Evolutionary conservation across 2,888 invertebrate genomes (phyloP).

Genomic region (Dione juno): DNA sequence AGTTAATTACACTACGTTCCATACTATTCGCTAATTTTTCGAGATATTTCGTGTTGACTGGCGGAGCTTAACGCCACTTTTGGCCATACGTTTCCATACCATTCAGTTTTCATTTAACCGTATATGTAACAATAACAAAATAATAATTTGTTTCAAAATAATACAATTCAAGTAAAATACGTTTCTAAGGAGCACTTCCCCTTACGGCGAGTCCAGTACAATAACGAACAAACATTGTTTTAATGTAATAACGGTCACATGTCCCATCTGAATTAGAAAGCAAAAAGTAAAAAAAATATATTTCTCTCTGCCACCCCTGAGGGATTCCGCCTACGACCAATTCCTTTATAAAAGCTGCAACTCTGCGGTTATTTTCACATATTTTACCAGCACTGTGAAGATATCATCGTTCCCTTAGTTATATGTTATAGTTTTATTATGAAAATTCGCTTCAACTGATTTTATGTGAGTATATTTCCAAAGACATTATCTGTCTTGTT

Average conservation of each 20-base stretch:
- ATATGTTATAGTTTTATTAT: slow-evolving; percentile 34
- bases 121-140: no score
- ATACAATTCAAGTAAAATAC: neutral
- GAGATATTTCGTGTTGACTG: no score
- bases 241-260: slow-evolving; percentile 78
- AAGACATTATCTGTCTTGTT: neutral
- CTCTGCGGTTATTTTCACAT: slow-evolving; percentile 50
- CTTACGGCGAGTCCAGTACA: slow-evolving; percentile 67
- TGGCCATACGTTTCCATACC: no score
- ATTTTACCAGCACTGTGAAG: slow-evolving; percentile 46
- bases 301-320: slow-evolving; percentile 67
- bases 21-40: no score
- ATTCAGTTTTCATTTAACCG: no score
- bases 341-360: slow-evolving; percentile 68
- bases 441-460: slow-evolving; percentile 47
- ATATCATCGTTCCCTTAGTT: slow-evolving; percentile 27
- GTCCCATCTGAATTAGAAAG: slow-evolving; percentile 54
- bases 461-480: slow-evolving; percentile 38
- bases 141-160: neutral
- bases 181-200: slow-evolving; percentile 47
- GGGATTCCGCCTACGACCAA: slow-evolving; percentile 57
- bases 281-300: slow-evolving; percentile 61
- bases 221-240: slow-evolving; percentile 70
- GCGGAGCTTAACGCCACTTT: no score
- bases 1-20: no score